These are phyloP conservation scores for Idaea biselata DNA, from an alignment of 2,888 invertebrate genomes.

Conservation along the genomic window DNA sequence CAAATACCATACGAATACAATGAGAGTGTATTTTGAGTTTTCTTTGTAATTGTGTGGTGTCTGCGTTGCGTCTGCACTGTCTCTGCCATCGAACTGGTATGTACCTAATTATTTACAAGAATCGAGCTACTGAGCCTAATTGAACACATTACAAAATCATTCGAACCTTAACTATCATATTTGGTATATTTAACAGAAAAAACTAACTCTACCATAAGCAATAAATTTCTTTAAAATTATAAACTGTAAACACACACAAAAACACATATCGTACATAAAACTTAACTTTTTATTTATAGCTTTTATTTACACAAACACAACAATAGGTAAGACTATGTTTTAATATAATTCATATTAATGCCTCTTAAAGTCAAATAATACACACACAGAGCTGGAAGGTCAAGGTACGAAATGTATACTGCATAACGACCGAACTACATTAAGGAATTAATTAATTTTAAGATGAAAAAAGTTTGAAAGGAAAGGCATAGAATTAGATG, in stretches of 20 bases:
- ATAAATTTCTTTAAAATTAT: neutral
- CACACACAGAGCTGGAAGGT: no score
- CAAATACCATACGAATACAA: no score
- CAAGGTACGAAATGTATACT: no score
- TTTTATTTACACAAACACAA: neutral
- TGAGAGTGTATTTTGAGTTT: no score
- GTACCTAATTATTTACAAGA: no score
- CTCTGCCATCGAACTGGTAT: no score
- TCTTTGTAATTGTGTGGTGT: no score
- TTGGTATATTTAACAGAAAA: neutral
- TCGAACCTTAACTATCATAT: neutral
- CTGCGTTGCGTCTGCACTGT: no score
- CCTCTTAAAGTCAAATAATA: neutral
- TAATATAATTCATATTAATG: neutral
- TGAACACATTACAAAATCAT: slow-evolving; percentile 3
- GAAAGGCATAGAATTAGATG: no score
- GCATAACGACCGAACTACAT: no score
- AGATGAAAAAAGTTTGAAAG: no score
- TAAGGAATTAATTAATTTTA: no score
- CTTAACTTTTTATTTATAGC: slow-evolving; percentile 16
- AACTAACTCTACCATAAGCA: neutral
- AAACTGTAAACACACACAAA: slow-evolving; percentile 11
- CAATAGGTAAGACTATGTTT: neutral
- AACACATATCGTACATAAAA: slow-evolving; percentile 7
- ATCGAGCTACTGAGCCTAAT: neutral